These are phyloP conservation scores for Eriocheir sinensis DNA, from an alignment of 1,140 invertebrate genomes.

Conservation along the genomic window DNA sequence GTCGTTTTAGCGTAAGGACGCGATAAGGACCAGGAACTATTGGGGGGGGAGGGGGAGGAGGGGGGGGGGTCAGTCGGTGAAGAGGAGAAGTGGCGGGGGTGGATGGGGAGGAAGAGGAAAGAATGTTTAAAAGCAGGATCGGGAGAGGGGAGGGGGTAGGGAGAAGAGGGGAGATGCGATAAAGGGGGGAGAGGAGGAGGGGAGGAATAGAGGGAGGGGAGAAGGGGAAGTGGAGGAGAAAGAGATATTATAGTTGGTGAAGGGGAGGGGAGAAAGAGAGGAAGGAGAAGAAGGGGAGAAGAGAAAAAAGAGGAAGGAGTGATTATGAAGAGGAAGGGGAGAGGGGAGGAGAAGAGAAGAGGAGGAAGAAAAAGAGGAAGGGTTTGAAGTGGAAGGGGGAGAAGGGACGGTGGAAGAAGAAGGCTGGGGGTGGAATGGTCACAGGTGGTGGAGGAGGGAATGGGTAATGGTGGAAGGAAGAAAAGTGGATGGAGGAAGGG, in stretches of 20 bases:
- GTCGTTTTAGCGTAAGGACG: neutral
- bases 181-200: neutral
- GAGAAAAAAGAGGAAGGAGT: neutral
- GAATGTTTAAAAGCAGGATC: neutral
- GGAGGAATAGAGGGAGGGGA: neutral
- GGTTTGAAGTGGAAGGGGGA: too few species aligned
- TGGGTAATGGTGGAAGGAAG: too few species aligned
- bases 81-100: neutral
- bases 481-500: too few species aligned
- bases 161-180: neutral
- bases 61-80: neutral
- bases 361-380: slow-evolving; percentile 15
- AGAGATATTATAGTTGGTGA: neutral
- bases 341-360: neutral
- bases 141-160: neutral
- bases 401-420: too few species aligned
- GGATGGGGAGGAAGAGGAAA: neutral
- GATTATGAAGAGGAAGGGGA: too few species aligned
- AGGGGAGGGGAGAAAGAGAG: neutral
- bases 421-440: too few species aligned
- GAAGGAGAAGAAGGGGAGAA: neutral
- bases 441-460: too few species aligned
- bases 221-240: neutral
- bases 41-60: neutral
- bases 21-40: neutral